Evolutionary conservation across 2,888 invertebrate genomes (phyloP).

Genomic region (Cabera pusaria): DNA sequence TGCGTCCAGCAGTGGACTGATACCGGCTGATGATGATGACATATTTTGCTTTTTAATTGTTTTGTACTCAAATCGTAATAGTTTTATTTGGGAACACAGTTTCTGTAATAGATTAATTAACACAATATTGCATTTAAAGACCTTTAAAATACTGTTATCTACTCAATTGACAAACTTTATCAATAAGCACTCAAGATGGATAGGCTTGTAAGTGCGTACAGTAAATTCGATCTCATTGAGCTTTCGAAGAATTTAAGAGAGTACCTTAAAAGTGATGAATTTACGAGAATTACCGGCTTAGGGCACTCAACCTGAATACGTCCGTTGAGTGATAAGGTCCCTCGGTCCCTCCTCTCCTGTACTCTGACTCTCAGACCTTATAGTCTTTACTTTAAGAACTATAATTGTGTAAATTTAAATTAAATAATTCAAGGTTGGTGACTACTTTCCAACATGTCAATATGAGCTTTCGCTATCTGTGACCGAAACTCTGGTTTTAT

Average conservation of each 20-base stretch:
- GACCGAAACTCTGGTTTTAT: conserved; percentile 66
- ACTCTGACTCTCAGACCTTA: conserved; percentile 30
- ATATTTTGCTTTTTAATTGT: too few species aligned
- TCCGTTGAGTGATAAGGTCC: conserved; percentile 63
- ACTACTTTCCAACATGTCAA: conserved; percentile 80
- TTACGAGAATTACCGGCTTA: conserved; percentile 31
- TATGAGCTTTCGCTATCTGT: conserved; percentile 81
- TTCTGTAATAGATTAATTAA: too few species aligned
- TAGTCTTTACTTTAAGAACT: conserved; percentile 34
- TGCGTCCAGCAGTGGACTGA: too few species aligned
- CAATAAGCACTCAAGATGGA: too few species aligned
- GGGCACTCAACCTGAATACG: conserved; percentile 68
- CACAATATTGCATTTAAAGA: too few species aligned
- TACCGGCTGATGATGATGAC: too few species aligned
- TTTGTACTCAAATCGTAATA: too few species aligned
- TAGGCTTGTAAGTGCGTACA: background rate
- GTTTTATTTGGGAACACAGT: too few species aligned
- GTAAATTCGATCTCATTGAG: conserved; percentile 3
- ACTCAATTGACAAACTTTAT: too few species aligned
- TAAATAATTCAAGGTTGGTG: conserved; percentile 42
- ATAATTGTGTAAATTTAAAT: conserved; percentile 31
- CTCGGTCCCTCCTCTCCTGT: conserved; percentile 49
- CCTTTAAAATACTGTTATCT: too few species aligned
- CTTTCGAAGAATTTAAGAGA: background rate
- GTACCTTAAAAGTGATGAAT: conserved; percentile 19